Percentiles rank a stretch among this genome's conserved stretches.
These are phyloP conservation scores for Propithecus coquereli DNA, from an alignment of 2,113 vertebrate species.

Conservation along the genomic window DNA sequence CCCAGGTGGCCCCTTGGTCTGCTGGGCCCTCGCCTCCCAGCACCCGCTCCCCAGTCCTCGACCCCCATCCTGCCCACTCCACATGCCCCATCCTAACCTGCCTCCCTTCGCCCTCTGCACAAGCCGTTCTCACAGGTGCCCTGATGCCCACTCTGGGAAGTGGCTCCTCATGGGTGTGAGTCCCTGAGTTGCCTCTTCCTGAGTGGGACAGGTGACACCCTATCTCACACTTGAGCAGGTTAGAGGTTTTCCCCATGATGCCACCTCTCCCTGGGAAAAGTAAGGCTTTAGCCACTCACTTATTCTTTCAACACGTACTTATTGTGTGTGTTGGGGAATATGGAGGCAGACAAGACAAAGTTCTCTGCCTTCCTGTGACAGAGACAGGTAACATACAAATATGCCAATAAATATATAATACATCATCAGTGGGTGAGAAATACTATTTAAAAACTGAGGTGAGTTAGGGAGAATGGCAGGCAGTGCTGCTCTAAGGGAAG, in stretches of 20 bases:
- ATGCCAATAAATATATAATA: background rate
- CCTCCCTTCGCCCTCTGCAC: background rate
- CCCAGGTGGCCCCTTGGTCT: background rate
- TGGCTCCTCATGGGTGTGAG: too few relatives aligned
- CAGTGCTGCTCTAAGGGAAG: background rate
- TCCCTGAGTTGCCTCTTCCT: background rate
- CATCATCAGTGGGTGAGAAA: background rate
- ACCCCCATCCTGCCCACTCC: background rate
- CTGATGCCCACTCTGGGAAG: background rate
- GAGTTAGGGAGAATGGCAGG: background rate
- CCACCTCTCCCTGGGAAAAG: background rate
- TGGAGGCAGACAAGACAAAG: background rate
- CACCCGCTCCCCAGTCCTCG: background rate
- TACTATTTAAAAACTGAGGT: background rate
- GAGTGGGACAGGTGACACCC: accelerated
- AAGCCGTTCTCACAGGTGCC: background rate
- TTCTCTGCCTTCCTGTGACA: background rate
- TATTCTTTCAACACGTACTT: background rate
- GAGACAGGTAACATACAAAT: background rate
- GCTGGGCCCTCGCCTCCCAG: background rate
- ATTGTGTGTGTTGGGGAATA: background rate
- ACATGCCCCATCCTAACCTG: background rate
- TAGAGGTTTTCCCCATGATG: background rate
- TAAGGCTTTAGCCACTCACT: background rate
- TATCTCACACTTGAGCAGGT: background rate